Evolutionary conservation across 2,888 invertebrate species (phyloP).

Genomic region (Melinopterus prodromus): DNA sequence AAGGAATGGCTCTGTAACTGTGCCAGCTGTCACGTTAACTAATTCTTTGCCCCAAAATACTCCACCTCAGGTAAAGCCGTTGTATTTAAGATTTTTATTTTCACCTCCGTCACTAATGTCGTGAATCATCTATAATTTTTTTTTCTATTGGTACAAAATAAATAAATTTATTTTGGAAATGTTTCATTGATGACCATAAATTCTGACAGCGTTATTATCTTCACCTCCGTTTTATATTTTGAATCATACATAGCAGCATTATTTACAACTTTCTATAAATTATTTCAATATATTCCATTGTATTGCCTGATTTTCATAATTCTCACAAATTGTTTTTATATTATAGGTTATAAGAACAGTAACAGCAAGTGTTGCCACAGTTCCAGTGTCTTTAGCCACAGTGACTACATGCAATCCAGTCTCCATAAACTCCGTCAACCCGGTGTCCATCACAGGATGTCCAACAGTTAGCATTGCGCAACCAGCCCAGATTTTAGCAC

Average conservation of each 20-base stretch:
- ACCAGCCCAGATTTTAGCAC: slow-evolving; percentile 62
- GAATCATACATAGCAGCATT: too few species aligned
- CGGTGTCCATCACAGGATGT: slow-evolving; percentile 65
- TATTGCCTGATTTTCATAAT: background rate
- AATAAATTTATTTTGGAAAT: too few species aligned
- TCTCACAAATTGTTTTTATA: slow-evolving; percentile 19
- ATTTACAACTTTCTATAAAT: too few species aligned
- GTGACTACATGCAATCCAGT: slow-evolving; percentile 63
- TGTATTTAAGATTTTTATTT: too few species aligned
- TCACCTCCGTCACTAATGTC: too few species aligned
- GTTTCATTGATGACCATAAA: too few species aligned
- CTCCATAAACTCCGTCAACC: slow-evolving; percentile 59
- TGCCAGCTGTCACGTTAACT: slow-evolving; percentile 69
- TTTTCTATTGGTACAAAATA: too few species aligned
- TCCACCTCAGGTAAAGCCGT: slow-evolving; percentile 44
- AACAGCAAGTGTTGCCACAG: slow-evolving; percentile 68
- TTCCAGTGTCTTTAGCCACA: slow-evolving; percentile 69
- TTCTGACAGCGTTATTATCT: too few species aligned
- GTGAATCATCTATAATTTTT: too few species aligned
- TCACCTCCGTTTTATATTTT: too few species aligned
- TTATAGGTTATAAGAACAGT: slow-evolving; percentile 63
- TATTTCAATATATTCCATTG: too few species aligned
- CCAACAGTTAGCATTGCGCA: slow-evolving; percentile 70
- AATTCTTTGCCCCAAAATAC: slow-evolving; percentile 64
- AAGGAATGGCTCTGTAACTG: slow-evolving; percentile 64